Evolutionary conservation across 2,113 vertebrate genomes (phyloP), one percentile per base, ranked within the genome.

Genomic region (Grammomys dolichurus): DNA sequence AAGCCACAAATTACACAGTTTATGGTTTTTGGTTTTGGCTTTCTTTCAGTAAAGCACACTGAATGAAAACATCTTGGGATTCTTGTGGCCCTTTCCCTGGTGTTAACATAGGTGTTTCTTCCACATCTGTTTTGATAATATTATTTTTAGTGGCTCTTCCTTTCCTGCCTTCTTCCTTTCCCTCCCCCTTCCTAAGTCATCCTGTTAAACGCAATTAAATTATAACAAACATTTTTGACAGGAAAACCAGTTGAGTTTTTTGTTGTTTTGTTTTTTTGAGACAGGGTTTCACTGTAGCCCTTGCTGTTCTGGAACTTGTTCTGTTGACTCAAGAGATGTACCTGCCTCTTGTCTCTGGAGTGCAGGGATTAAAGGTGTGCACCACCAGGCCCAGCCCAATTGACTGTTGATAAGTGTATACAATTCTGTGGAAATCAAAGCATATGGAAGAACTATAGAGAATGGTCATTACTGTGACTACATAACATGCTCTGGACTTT

Each of bases 11-110:
- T 91, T 69, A 24, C 82, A 73, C 95, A 88, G 56, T 75, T 95
- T 89, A 60, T 87, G 80, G 95, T 92, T 87, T 93, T 89, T 95
- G 72, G 40, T 84, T 96, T 93, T 94, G 69, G n/a, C 89, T 92
- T 95, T 95, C 22, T 31, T 73, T 90, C 31, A 82, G 69, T 87
- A 94, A 96, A 96, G 77, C 26, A 69, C 14, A 78, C 13, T 95
- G 56, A 93, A 65, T 89, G 5, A 48, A 88, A n/a, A 94, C 58
- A 58, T 94, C 22, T 0, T 82, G 72, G 54, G 24, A 5, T 56
- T 80, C 91, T 72, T 72, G 89, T 96, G 94, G 78, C 17, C 33
- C 90, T 82, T 95, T 6, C 40, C 13, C 31, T 14, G n/a, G 17
- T 91, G 20, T 94, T 93, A 70, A 70, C 36, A 75, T 7, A 86